These are phyloP conservation scores for Charaxes varanes DNA, from an alignment of 1,140 invertebrate species.

Conservation along the genomic window DNA sequence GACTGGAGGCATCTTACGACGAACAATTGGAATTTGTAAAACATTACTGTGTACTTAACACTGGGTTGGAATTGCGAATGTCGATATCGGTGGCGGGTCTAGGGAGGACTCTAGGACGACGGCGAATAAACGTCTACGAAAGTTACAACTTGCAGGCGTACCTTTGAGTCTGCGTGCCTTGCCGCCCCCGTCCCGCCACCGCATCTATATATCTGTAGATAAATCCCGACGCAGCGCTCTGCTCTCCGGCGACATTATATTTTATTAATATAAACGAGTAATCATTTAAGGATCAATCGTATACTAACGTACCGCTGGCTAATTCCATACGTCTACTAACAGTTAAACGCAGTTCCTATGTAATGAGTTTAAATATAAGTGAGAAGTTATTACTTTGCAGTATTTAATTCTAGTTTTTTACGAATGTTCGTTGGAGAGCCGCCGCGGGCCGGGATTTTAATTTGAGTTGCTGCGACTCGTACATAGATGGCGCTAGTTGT, in stretches of 20 bases:
- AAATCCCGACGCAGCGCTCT: no score
- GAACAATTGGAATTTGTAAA: constrained; percentile 48
- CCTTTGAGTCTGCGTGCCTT: no score
- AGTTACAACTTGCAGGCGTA: no score
- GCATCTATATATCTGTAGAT: no score
- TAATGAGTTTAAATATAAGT: constrained; percentile 45
- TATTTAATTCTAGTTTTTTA: constrained; percentile 45
- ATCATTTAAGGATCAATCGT: constrained; percentile 18
- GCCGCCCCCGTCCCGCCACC: no score
- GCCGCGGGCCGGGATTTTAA: constrained; percentile 9
- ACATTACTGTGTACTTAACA: constrained; percentile 38
- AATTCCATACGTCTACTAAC: constrained; percentile 46
- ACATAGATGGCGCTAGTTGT: no score
- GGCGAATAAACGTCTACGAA: no score
- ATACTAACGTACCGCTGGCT: constrained; percentile 26
- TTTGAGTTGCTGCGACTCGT: no score
- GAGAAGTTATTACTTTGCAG: constrained; percentile 43
- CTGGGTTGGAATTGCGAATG: constrained; percentile 49
- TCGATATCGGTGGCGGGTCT: constrained; percentile 41
- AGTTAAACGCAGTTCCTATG: constrained; percentile 59
- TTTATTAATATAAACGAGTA: constrained; percentile 20
- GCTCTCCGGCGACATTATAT: no score
- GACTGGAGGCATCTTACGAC: constrained; percentile 32
- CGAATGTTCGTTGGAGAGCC: constrained; percentile 32
- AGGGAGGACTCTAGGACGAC: no score